Percentiles rank a stretch among this genome's conserved stretches.
Conservation (phyloP, 2,888 invertebrate species). For the Crossocerus cetratus region DNA sequence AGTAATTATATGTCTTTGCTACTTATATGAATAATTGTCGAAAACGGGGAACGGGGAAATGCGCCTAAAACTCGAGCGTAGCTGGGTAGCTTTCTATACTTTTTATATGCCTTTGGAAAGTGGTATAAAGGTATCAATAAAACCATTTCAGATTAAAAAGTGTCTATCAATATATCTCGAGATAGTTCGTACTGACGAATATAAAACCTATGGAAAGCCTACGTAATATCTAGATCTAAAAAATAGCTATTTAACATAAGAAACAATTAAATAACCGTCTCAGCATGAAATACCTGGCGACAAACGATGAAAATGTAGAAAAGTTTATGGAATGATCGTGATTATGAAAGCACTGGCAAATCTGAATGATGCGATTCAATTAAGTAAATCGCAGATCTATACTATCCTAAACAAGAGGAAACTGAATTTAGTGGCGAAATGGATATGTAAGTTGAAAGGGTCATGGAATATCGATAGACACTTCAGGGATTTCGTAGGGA, state of each 20-base stretch:
- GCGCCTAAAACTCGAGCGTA: conserved; percentile 70
- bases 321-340: too few species aligned
- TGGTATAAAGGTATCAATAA: conserved; percentile 38
- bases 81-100: conserved; percentile 66
- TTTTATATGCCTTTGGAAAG: conserved; percentile 55
- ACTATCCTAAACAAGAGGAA: too few species aligned
- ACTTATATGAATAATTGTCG: conserved; percentile 51
- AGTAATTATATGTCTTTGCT: conserved; percentile 61
- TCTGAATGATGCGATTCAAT: too few species aligned
- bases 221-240: too few species aligned
- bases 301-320: too few species aligned
- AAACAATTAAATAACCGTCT: too few species aligned
- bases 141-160: conserved; percentile 27
- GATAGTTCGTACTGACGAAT: too few species aligned
- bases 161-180: conserved; percentile 43
- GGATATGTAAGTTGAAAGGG: neutral
- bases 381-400: too few species aligned
- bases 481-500: conserved; percentile 17
- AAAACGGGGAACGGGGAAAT: conserved; percentile 42
- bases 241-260: too few species aligned
- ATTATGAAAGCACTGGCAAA: too few species aligned
- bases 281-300: too few species aligned
- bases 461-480: conserved; percentile 46
- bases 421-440: neutral
- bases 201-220: too few species aligned